These are phyloP conservation scores for Carlito syrichta DNA, from an alignment of 2,113 vertebrate species.

Conservation along the genomic window DNA sequence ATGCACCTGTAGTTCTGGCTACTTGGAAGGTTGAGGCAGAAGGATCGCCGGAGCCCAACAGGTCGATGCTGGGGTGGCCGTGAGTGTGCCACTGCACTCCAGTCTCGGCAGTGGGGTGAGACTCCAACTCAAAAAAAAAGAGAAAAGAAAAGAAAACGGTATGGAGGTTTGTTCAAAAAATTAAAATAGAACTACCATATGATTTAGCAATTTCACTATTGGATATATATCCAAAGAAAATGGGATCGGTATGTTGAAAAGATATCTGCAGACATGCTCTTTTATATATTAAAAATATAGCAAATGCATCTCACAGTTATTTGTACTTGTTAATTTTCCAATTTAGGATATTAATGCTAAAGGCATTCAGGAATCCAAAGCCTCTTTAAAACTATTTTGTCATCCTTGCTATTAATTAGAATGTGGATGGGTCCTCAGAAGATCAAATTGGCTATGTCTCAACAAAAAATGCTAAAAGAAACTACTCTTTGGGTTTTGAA, in stretches of 20 bases:
- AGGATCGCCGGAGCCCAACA: too few relatives aligned
- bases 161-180: neutral
- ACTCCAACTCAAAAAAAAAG: too few relatives aligned
- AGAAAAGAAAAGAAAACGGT: neutral
- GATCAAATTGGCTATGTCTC: neutral
- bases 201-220: neutral
- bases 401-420: slow-evolving; percentile 31
- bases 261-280: neutral
- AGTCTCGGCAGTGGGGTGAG: too few relatives aligned
- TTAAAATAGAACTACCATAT: neutral
- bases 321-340: slow-evolving; percentile 29
- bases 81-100: too few relatives aligned
- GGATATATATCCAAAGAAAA: neutral
- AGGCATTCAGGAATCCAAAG: slow-evolving; percentile 33
- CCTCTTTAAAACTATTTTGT: slow-evolving; percentile 7
- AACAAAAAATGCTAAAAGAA: slow-evolving; percentile 12
- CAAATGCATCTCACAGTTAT: slow-evolving; percentile 3
- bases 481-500: neutral
- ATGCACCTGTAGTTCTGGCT: too few relatives aligned
- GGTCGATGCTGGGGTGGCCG: too few relatives aligned
- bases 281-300: slow-evolving; percentile 33
- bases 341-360: slow-evolving; percentile 17
- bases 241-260: neutral
- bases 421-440: neutral
- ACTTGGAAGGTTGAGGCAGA: too few relatives aligned